Evolutionary conservation across 2,888 invertebrate genomes (phyloP), one percentile per base, ranked within the genome.

Genomic region (Spialia ferax): DNA sequence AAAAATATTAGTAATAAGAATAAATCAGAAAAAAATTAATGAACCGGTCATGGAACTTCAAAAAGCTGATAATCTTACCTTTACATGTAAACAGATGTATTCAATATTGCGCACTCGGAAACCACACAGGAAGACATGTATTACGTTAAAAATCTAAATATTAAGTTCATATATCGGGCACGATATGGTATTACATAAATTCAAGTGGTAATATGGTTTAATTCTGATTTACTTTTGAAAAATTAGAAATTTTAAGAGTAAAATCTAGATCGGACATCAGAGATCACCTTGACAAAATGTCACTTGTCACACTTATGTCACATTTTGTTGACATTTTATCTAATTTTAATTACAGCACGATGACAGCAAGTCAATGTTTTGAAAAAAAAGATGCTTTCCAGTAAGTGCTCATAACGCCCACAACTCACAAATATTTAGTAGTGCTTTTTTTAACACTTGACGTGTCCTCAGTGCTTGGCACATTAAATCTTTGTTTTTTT

Each of bases 31-130:
- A n/a, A 22, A 15, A 35, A 35, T 5, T 15, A 11, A 20, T 23
- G 20, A 45, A 55, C 63, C 45, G 38, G 55, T 55, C 42, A 15
- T 8, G 10, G 3, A 23, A 20, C 13, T 45, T 2, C 1, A 45
- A 4, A 45, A 59, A 59, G 8, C 29, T 22, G 23, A 62, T 48
- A 56, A 13, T 69, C 59, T 64, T 82, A 90, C 92, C 88, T 89
- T 88, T 92, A 92, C 85, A 86, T 76, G 75, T 80, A 86, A 88
- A 87, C 91, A 91, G 88, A 85, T 88, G 88, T 82, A 77, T 73
- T 74, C 73, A 83, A 69, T 75, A 61, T 74, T 69, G 57, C 52
- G 48, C 73, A 78, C 73, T 75, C 74, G 68, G 73, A 80, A 70
- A 71, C 72, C 29, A 74, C 69, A 26, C 68, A 71, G 72, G 29